phyloP scores from a whole-genome alignment of 2,797 vertebrate species.

The Podarcis siculus region DNA sequence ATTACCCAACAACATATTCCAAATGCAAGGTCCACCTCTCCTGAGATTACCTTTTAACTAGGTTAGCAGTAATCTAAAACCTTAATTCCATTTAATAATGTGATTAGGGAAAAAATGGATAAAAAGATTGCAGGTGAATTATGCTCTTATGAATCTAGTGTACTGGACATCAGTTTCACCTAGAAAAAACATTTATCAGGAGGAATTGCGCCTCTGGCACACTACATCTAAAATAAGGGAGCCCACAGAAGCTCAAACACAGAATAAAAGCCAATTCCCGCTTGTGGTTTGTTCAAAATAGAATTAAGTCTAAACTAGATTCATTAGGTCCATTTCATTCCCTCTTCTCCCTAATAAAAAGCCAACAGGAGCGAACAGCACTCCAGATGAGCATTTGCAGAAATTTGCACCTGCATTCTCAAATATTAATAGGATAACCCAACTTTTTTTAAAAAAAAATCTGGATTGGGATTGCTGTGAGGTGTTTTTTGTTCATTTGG shows the following conservation, averaged over 20 bases:
- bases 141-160: conserved; percentile 28
- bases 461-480: too few species aligned
- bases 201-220: conserved; percentile 1
- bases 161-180: conserved; percentile 11
- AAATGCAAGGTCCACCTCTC: neutral
- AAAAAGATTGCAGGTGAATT: conserved; percentile 29
- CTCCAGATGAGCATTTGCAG: too few species aligned
- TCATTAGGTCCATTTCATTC: too few species aligned
- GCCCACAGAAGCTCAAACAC: neutral
- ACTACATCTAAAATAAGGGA: conserved; percentile 20
- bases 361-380: too few species aligned
- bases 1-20: conserved; percentile 9
- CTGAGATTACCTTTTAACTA: conserved; percentile 26
- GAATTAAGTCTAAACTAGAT: conserved; percentile 13
- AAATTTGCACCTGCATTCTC: too few species aligned
- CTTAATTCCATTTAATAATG: neutral
- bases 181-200: conserved; percentile 7
- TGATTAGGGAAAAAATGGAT: neutral
- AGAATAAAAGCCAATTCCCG: neutral
- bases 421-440: too few species aligned
- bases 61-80: conserved; percentile 8
- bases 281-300: conserved; percentile 8
- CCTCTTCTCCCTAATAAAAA: too few species aligned
- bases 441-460: too few species aligned
- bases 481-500: too few species aligned